These are phyloP conservation scores for Taenaris catops DNA, from an alignment of 2,888 invertebrate genomes.

Conservation along the genomic window DNA sequence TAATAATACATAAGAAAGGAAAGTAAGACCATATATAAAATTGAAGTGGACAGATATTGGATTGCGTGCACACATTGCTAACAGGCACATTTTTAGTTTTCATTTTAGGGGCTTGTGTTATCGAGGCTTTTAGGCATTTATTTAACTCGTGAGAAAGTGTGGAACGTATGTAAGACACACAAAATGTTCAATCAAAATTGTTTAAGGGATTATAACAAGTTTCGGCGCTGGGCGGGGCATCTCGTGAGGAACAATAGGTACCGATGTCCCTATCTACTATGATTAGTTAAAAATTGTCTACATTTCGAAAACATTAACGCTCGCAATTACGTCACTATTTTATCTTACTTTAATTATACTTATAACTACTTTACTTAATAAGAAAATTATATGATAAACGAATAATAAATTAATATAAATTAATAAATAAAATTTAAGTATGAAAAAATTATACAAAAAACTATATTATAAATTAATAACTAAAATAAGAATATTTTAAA, in stretches of 20 bases:
- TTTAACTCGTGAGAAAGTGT: slow-evolving; percentile 51
- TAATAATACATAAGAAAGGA: slow-evolving; percentile 44
- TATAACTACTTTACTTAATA: too few species aligned
- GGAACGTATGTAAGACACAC: slow-evolving; percentile 55
- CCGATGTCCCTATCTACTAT: slow-evolving; percentile 58
- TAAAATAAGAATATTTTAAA: too few species aligned
- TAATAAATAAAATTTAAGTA: too few species aligned
- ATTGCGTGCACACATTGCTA: slow-evolving; percentile 74
- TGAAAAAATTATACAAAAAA: too few species aligned
- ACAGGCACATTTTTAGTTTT: slow-evolving; percentile 63
- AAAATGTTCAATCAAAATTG: slow-evolving; percentile 44
- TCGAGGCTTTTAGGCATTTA: slow-evolving; percentile 38
- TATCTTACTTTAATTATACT: too few species aligned
- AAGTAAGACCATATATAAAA: slow-evolving; percentile 77
- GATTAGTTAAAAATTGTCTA: slow-evolving; percentile 52
- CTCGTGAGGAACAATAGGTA: slow-evolving; percentile 49
- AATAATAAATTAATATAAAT: too few species aligned
- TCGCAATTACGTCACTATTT: too few species aligned
- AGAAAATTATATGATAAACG: too few species aligned
- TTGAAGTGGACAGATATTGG: slow-evolving; percentile 70
- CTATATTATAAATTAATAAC: too few species aligned
- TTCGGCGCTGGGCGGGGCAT: slow-evolving; percentile 76
- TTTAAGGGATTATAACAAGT: slow-evolving; percentile 49
- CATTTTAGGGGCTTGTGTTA: slow-evolving; percentile 48
- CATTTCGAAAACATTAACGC: slow-evolving; percentile 60